phyloP scores from a whole-genome alignment of 2,888 invertebrate genomes.

The Pteria penguin region DNA sequence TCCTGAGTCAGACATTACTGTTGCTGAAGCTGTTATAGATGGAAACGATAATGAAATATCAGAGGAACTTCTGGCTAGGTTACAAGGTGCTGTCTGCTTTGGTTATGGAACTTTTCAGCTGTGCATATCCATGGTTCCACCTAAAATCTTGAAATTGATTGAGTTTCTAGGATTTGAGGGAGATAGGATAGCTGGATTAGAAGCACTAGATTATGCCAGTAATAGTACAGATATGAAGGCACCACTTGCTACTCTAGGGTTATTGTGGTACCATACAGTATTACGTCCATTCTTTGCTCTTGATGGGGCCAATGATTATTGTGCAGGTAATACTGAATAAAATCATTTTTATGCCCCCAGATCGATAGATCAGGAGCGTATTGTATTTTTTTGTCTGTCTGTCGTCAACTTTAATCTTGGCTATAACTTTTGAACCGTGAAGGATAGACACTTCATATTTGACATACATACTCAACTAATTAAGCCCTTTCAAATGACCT shows the following conservation, averaged over 20 bases:
- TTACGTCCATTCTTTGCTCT: constrained; percentile 86
- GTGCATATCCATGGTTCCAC: constrained; percentile 85
- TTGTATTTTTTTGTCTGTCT: no score
- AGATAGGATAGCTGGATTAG: constrained; percentile 83
- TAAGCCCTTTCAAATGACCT: no score
- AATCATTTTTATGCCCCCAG: no score
- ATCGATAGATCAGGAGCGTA: no score
- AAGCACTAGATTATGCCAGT: constrained; percentile 83
- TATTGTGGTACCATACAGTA: constrained; percentile 87
- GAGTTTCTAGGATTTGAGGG: constrained; percentile 86
- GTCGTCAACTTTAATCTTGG: no score
- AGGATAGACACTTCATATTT: no score
- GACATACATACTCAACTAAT: no score
- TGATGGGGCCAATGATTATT: constrained; percentile 83
- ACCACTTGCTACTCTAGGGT: constrained; percentile 84
- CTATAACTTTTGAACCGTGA: no score
- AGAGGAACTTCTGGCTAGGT: constrained; percentile 81
- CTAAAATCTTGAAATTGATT: constrained; percentile 82
- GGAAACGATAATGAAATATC: constrained; percentile 68
- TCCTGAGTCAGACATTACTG: constrained; percentile 18
- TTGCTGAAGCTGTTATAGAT: constrained; percentile 49
- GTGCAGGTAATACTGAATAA: constrained; percentile 82
- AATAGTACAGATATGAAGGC: constrained; percentile 85
- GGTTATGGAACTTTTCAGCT: constrained; percentile 87
- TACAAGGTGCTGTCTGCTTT: constrained; percentile 86